Evolutionary conservation across 1,140 invertebrate species (phyloP).

Genomic region (Halesus radiatus): DNA sequence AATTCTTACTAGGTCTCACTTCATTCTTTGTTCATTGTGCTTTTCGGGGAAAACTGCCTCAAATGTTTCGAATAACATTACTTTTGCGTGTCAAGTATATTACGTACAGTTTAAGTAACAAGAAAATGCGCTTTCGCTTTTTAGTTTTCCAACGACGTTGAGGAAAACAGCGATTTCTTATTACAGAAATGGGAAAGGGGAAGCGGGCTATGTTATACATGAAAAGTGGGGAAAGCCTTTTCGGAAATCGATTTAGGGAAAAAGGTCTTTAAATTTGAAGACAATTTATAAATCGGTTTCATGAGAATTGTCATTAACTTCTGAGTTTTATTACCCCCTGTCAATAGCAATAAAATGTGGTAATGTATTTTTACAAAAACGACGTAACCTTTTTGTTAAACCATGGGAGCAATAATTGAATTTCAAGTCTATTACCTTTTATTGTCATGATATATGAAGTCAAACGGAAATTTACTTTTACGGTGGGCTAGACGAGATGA

Average conservation of each 20-base stretch:
- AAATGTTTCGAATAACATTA: conserved; percentile 13
- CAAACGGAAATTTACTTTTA: conserved; percentile 12
- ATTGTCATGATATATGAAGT: conserved; percentile 11
- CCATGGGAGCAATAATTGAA: conserved; percentile 28
- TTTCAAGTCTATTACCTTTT: conserved; percentile 28
- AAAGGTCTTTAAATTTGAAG: conserved; percentile 57
- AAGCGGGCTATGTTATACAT: conserved; percentile 41
- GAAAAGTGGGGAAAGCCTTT: conserved; percentile 52
- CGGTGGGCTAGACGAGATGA: neutral
- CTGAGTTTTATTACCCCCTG: conserved; percentile 46
- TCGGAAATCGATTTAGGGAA: conserved; percentile 53
- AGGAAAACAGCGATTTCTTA: conserved; percentile 47
- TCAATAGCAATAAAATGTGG: conserved; percentile 43
- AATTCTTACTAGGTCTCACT: conserved; percentile 13
- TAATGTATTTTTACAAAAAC: conserved; percentile 38
- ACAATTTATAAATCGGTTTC: conserved; percentile 55
- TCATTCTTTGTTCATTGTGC: neutral
- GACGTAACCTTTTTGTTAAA: conserved; percentile 26
- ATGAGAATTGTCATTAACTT: conserved; percentile 48
- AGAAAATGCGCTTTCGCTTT: conserved; percentile 37
- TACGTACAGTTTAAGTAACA: conserved; percentile 12
- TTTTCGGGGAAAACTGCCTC: neutral
- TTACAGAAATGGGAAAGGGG: conserved; percentile 20
- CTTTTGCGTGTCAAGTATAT: conserved; percentile 17
- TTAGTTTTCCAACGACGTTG: conserved; percentile 41